Percentiles rank a stretch among this genome's conserved stretches.
These are phyloP conservation scores for Indri indri DNA, from an alignment of 2,113 vertebrate species.

Conservation along the genomic window DNA sequence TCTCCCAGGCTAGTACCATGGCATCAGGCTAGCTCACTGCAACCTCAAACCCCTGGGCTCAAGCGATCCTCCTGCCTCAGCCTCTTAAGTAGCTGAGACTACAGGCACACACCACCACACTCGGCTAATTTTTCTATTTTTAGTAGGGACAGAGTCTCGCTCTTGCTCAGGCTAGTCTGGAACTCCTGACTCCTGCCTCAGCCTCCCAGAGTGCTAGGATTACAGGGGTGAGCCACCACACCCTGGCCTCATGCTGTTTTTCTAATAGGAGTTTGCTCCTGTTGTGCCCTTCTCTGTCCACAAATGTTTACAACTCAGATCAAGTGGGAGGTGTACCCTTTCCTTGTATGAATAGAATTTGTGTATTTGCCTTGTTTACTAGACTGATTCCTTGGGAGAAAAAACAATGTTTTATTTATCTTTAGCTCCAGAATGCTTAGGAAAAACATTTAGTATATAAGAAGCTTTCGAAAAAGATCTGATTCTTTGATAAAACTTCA, in stretches of 20 bases:
- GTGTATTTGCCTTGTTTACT: not conserved
- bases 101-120: no score
- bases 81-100: no score
- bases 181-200: no score
- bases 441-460: not conserved
- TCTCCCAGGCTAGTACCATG: no score
- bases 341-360: not conserved
- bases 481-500: not conserved
- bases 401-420: not conserved
- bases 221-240: no score
- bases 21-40: no score
- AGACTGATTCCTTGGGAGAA: not conserved
- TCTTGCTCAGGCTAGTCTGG: no score
- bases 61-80: no score
- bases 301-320: not conserved
- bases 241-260: not conserved
- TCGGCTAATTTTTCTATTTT: no score
- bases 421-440: not conserved
- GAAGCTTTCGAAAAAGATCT: not conserved
- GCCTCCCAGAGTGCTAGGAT: no score
- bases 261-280: not conserved
- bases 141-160: no score
- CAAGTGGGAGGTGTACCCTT: not conserved
- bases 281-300: not conserved
- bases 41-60: no score